Base-by-base conservation (phyloP, 2,797 vertebrate genomes). In the Psittacula echo region DNA sequence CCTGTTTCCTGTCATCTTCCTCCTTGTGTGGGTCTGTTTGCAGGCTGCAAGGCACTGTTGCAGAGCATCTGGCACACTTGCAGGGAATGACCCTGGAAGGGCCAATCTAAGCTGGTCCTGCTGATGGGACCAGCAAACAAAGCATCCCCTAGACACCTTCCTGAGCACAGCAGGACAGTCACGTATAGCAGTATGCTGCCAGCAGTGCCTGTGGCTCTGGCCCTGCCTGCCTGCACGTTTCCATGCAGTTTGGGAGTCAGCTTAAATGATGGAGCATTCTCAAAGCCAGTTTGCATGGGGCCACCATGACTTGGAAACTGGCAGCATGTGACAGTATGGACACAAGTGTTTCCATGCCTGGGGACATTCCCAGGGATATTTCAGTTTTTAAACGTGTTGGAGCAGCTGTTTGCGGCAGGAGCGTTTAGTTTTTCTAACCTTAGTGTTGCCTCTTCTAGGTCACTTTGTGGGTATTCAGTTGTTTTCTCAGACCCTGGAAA, bases 1-100 rank as follows among this genome's bases (percentile, higher is more conserved):
- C 22, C 29, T 19, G 7, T 12, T n/a, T 72, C 7, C 30, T 19
- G 22, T 71, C 4, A 1, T n/a, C 51, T 39, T 74, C 34, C 21
- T 17, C 47, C 19, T 47, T 17, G 22, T 1, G 0, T 11, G 74
- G 6, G 13, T 1, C 0, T 30, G 2, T 73, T 37, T 87, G 50
- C 50, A 60, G 37, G 54, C 62, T 84, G 66, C 1, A 2, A 4
- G 2, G 1, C 30, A 42, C 6, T 54, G 0, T 32, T 41, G 54
- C 71, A 18, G 66, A 82, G 45, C 79, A 44, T 70, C 79, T 64
- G 64, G 27, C 10, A 6, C 1, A 1, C 32, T 56, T 0, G 0
- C 23, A 7, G 42, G 50, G 21, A 30, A 22, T 34, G 24, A 60
- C 44, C 23, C 23, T 72, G 85, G 54, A 23, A 70, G 5, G 11